Base-by-base conservation (phyloP, 1,140 invertebrate species). In the Euschistus heros region DNA sequence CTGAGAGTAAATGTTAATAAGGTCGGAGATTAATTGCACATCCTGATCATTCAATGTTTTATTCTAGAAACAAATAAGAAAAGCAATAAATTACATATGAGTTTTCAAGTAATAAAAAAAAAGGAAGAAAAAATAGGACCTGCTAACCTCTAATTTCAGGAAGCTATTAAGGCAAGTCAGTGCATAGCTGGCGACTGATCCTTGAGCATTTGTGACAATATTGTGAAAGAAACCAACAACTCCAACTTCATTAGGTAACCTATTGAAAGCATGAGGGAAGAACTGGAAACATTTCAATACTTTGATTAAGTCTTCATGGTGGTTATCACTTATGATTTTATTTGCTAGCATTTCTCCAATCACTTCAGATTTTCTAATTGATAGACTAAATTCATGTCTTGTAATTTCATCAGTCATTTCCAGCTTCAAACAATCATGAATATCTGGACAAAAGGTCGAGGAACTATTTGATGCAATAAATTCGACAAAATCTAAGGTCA, bases 301-400 rank as follows among this genome's bases (percentile, higher is more conserved):
- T 15, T 44, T 30, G 10, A 59, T 18, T n/a, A 17, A 33, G 22
- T 65, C 64, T 60, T 65, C 64, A 55, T 65, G 64, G 20, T 65
- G 64, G 18, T 20, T 42, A 5, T 20, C n/a, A 20, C 2, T 15
- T 24, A 6, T 20, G 18, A 65, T n/a, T 8, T 60, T 59, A 7
- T 59, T 22, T 46, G 18, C 15, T 44, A 65, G 13, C 18, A 26
- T 20, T 15, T 60, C 37, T 3, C 10, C 26, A 10, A 65, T 26
- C 24, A 46, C 44, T 46, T 60, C 64, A 44, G 33, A 42, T 17
- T n/a, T 20, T 2, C 1, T 33, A 7, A 61, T 26, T 61, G 27
- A 37, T 2, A 42, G 18, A 37, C 17, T 24, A n/a, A 61, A 42
- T 61, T 37, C 0, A 37, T 42, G 4, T 37, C 6, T 33, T 14